Evolutionary conservation across 1,140 invertebrate genomes (phyloP).

Genomic region (Brachionus rotundiformis): DNA sequence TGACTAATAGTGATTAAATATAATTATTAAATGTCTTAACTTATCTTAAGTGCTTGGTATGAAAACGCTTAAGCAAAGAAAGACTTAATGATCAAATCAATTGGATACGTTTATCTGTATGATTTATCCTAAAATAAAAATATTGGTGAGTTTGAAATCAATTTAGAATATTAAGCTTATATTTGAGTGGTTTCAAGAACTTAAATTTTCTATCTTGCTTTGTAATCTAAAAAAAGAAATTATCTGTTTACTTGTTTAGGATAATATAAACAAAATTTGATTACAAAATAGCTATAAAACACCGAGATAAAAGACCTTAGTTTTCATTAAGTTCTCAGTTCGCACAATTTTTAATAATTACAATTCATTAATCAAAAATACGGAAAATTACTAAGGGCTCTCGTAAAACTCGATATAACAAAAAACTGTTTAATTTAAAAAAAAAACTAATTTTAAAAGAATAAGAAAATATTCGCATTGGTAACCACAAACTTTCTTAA

Average conservation of each 20-base stretch:
- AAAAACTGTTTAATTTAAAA: constrained; percentile 19
- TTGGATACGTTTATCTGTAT: not conserved
- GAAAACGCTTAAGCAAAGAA: not conserved
- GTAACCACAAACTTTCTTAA: not conserved
- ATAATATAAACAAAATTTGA: constrained; percentile 45
- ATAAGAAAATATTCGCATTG: constrained; percentile 13
- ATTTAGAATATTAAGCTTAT: constrained; percentile 9
- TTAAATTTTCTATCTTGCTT: constrained; percentile 20
- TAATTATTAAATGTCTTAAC: not conserved
- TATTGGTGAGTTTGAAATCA: constrained; percentile 12
- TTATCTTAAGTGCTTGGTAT: not conserved
- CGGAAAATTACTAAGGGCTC: constrained; percentile 32
- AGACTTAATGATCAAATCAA: constrained; percentile 9
- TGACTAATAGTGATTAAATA: not conserved
- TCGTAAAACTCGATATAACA: not conserved
- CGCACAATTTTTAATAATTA: constrained; percentile 20
- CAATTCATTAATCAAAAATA: not conserved
- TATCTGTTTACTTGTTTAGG: constrained; percentile 40
- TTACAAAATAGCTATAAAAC: constrained; percentile 32
- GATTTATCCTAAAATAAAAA: constrained; percentile 1
- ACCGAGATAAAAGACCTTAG: not conserved
- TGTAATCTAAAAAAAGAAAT: constrained; percentile 10
- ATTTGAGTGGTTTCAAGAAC: constrained; percentile 29
- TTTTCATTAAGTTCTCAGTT: not conserved
- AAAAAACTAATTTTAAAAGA: constrained; percentile 8